Evolutionary conservation across 2,888 invertebrate genomes (phyloP).

Genomic region (Liodrosophila aerea): DNA sequence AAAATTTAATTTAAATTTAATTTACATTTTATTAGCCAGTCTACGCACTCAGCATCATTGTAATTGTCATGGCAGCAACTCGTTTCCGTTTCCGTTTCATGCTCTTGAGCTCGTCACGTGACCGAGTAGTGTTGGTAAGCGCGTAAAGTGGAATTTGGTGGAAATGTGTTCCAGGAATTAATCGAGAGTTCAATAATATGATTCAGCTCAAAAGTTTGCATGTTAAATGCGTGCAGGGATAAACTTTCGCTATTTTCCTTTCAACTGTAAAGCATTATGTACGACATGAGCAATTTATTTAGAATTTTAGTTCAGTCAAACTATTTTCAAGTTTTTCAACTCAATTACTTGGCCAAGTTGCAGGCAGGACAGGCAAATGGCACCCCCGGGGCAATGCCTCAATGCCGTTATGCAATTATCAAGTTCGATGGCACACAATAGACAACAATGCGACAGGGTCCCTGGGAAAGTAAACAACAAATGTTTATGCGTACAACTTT

Average conservation of each 20-base stretch:
- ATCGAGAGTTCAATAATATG: constrained; percentile 8
- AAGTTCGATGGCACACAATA: constrained; percentile 54
- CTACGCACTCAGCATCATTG: background rate
- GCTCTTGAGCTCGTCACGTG: constrained; percentile 49
- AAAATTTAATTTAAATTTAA: background rate
- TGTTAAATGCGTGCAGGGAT: background rate
- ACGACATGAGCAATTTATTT: constrained; percentile 51
- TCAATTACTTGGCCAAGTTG: constrained; percentile 53
- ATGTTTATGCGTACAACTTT: constrained; percentile 52
- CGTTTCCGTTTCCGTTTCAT: constrained; percentile 34
- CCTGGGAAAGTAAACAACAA: constrained; percentile 43
- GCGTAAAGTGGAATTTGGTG: constrained; percentile 9
- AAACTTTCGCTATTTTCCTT: constrained; percentile 2
- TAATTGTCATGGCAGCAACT: constrained; percentile 22
- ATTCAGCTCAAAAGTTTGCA: constrained; percentile 1
- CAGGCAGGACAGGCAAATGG: constrained; percentile 32
- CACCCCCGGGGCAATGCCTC: constrained; percentile 30
- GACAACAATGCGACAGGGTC: constrained; percentile 24
- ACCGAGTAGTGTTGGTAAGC: constrained; percentile 45
- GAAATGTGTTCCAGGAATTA: too few species aligned
- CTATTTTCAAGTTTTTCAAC: constrained; percentile 63
- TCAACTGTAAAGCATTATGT: constrained; percentile 43
- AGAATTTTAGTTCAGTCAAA: constrained; percentile 19
- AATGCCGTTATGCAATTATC: constrained; percentile 48
- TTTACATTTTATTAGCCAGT: background rate